Evolutionary conservation across 1,140 invertebrate species (phyloP), one percentile per base, ranked within the genome.

Genomic region (Microplitis mediator): DNA sequence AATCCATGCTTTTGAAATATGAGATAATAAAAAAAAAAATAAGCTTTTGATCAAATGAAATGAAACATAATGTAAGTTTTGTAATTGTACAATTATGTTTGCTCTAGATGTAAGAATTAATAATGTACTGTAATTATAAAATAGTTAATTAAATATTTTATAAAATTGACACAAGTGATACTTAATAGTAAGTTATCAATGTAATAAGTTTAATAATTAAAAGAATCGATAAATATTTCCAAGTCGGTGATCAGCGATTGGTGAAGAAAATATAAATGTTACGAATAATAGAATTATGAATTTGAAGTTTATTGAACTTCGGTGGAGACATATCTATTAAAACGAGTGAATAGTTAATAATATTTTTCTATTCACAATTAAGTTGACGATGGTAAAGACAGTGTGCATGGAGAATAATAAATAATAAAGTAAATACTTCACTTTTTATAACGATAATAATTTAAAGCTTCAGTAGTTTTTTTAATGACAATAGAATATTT

Each of bases 301-400:
- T 16, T 70, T 60, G 64, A 72, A 23, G 56, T 69, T 65, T 63
- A 75, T 31, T 32, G 60, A 76, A 73, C 73, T 80, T 76, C 50
- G 56, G 54, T 68, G 23, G 68, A 74, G 74, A 80, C 76, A 79
- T 78, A 77, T 79, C 77, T 69, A 71, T 31, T 54, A 31, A 69
- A 69, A 58, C 66, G 51, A 61, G 61, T 58, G 36, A 72, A 75
- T 69, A 61, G 67, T 72, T 68, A 80, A 67, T 77, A 73, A 76
- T 81, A 79, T 81, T 78, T 80, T 79, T 81, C 79, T 78, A 78
- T 77, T 50, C 70, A 72, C 73, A 68, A 73, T 75, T 73, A 62
- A 54, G 60, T 35, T 16, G 62, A 14, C 36, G 16, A 45, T 11
- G 61, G 63, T 39, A 32, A 23, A 23, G 23, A 52, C 50, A 35